Base-by-base conservation (phyloP, 37 sponge, comb jelly and placozoan species). In the Hormiphora californensis region DNA sequence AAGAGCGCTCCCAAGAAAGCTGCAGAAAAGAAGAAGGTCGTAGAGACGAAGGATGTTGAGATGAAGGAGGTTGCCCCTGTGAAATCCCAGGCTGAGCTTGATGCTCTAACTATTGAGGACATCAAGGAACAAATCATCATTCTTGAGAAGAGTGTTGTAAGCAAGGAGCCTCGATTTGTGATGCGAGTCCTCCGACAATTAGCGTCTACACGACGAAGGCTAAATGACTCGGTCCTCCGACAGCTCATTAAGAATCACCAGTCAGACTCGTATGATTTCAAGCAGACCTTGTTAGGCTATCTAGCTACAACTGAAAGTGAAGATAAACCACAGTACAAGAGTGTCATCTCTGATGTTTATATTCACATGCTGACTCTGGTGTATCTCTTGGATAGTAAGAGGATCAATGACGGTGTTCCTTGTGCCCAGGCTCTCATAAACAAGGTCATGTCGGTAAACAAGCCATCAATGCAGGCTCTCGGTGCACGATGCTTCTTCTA, bases 401-500 rank as follows among this genome's bases (percentile, higher is more conserved):
- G 86, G 17, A 32, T 86, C 55, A 55, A 86, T 86, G 59, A 86
- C 62, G 40, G 62, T 28, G 54, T 86, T 11, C 62, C 86, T 11
- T 96, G 96, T 85, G 91, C 91, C 54, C 90, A 92, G 51, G 32
- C 68, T 22, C 85, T 96, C 46, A 90, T 92, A 73, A 89, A 88
- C 53, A 92, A 90, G 67, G 55, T 93, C 44, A 41, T 39, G 25
- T 39, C 78, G 30, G 46, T 87, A 21, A 96, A 93, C 54, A 87
- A 94, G 32, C 89, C 92, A 0, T 89, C 92, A 8, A 85, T 94
- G 78, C 92, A 97, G 69, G 44, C 86, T n/a, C 88, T 97, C 28
- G 87, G 89, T 46, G 93, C 94, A 33, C 90, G 85, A 61, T 92
- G 91, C 49, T 97, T 89, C 92, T 97, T 90, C 87, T 97, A 94